Evolutionary conservation across 2,888 invertebrate genomes (phyloP).

Genomic region (Steromphala cineraria): DNA sequence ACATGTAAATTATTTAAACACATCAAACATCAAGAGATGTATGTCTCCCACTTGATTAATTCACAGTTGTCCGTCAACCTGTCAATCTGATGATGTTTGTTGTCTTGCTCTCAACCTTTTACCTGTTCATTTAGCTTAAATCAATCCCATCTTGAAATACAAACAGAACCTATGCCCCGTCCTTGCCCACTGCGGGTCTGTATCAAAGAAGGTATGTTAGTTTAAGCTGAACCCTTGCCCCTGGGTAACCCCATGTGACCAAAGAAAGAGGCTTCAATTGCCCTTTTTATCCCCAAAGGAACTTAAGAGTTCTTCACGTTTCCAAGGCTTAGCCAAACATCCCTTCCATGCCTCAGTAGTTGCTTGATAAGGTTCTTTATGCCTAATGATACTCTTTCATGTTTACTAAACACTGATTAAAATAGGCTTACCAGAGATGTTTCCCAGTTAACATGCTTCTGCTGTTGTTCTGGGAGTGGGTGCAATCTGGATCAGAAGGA

Average conservation of each 20-base stretch:
- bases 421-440: neutral
- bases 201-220: neutral
- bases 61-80: no score
- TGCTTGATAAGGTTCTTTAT: neutral
- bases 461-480: neutral
- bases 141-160: neutral
- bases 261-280: neutral
- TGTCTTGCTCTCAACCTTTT: neutral
- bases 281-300: neutral
- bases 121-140: neutral
- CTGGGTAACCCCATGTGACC: neutral
- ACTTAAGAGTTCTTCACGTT: neutral
- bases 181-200: neutral
- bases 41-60: no score
- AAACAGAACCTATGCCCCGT: neutral
- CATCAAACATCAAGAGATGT: no score
- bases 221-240: neutral
- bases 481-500: no score
- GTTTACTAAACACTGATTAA: slow-evolving; percentile 3
- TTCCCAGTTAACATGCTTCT: neutral
- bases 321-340: neutral
- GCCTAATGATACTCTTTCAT: neutral
- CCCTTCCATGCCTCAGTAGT: neutral
- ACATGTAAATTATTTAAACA: no score
- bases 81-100: neutral